Conservation (phyloP, 2,113 vertebrate genomes). For the Nannospalax galili region DNA sequence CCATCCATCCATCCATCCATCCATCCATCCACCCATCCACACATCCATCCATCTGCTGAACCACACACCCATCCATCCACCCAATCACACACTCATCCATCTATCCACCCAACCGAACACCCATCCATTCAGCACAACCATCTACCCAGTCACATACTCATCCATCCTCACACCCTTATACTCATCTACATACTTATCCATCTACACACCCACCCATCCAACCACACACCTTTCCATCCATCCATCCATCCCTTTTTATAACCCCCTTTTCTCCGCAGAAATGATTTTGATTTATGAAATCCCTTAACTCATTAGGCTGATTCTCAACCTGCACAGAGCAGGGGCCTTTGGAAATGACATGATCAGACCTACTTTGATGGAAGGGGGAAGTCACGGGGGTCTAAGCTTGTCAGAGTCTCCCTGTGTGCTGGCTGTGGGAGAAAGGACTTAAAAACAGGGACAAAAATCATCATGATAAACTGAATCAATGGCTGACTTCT, state of each 20-base stretch:
- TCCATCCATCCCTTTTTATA: background rate
- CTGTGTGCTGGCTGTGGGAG: background rate
- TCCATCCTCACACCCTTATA: background rate
- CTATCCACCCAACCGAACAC: background rate
- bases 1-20: background rate
- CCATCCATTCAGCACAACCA: background rate
- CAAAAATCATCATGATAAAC: background rate
- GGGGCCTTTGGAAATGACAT: background rate
- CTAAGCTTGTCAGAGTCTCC: background rate
- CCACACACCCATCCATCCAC: background rate
- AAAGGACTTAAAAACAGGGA: background rate
- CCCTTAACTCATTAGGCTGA: background rate
- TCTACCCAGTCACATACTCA: rapidly evolving
- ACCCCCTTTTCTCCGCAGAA: slow-evolving; percentile 12
- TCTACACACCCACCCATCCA: background rate
- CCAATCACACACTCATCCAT: background rate
- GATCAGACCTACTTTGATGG: background rate
- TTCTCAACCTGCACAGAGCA: background rate
- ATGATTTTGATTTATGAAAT: background rate
- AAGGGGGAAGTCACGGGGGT: background rate
- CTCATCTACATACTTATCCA: background rate
- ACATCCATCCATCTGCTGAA: background rate
- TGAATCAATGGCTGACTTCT: background rate
- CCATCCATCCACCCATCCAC: background rate
- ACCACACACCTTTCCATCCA: background rate